These are phyloP conservation scores for Smittia aterrima DNA, from an alignment of 2,888 invertebrate species.

Conservation along the genomic window DNA sequence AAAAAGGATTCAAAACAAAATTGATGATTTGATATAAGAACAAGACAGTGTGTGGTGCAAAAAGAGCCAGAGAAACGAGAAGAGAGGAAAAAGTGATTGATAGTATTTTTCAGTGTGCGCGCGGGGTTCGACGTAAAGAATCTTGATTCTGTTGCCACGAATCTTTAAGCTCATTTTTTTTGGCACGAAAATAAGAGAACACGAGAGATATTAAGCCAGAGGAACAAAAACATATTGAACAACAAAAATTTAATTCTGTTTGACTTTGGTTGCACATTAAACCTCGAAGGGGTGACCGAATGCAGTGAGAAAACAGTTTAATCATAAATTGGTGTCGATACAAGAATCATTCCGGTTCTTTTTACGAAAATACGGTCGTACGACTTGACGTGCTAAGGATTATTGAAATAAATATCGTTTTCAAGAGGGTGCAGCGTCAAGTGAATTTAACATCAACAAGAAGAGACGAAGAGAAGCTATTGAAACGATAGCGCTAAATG, in stretches of 20 bases:
- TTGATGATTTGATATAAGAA: conserved; percentile 38
- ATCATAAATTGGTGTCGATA: conserved; percentile 32
- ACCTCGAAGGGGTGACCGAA: background rate
- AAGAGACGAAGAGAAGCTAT: background rate
- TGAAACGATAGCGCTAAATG: conserved; percentile 14
- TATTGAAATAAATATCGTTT: conserved; percentile 28
- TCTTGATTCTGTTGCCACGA: conserved; percentile 1
- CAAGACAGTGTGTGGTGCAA: conserved; percentile 38
- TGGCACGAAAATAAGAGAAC: conserved; percentile 2
- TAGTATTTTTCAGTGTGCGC: conserved; percentile 24
- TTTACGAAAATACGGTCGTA: background rate
- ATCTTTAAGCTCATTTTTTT: background rate
- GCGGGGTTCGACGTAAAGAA: background rate
- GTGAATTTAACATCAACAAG: background rate
- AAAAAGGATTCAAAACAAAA: conserved; percentile 36
- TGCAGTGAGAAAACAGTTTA: conserved; percentile 30
- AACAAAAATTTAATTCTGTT: conserved; percentile 14
- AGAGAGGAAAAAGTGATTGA: conserved; percentile 32
- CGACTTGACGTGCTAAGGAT: conserved; percentile 27
- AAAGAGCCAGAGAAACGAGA: background rate
- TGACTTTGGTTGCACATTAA: background rate
- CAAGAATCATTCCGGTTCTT: background rate
- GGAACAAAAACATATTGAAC: conserved; percentile 1
- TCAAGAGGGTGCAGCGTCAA: conserved; percentile 11
- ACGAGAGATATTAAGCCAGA: background rate